A percentile compares a stretch with the other conserved stretches of the same genome.
phyloP scores from a whole-genome alignment of 2,113 vertebrate genomes.

The Chloropsis cyanopogon region DNA sequence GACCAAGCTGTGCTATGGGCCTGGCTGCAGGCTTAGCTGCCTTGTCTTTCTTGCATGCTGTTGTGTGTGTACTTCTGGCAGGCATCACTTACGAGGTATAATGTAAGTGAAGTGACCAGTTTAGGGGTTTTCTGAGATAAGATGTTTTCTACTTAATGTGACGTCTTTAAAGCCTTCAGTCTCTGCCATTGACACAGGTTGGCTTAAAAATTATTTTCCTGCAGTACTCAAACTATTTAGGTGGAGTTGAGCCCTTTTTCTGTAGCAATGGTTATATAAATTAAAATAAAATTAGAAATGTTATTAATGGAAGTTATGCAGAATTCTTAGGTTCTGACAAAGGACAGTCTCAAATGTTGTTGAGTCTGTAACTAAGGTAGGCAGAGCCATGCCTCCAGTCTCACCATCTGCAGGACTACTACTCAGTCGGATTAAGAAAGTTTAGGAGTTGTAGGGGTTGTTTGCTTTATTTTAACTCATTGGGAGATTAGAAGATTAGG shows the following conservation, averaged over 20 bases:
- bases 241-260: background rate
- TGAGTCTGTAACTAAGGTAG: background rate
- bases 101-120: background rate
- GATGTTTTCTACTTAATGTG: background rate
- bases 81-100: background rate
- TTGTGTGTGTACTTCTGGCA: background rate
- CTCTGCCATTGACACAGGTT: background rate
- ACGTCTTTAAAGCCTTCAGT: background rate
- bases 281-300: constrained; percentile 14
- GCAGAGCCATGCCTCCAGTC: background rate
- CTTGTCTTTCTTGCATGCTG: accelerated
- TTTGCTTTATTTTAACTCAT: background rate
- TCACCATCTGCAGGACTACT: background rate
- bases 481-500: background rate
- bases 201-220: background rate
- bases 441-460: background rate
- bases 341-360: background rate
- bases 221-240: background rate
- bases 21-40: background rate
- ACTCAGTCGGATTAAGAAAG: background rate
- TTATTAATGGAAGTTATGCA: background rate
- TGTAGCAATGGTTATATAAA: background rate
- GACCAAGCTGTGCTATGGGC: accelerated
- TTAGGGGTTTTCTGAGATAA: background rate
- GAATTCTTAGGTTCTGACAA: constrained; percentile 15